Conservation (phyloP, 2,113 vertebrate genomes). For the Periophthalmus modestus region DNA sequence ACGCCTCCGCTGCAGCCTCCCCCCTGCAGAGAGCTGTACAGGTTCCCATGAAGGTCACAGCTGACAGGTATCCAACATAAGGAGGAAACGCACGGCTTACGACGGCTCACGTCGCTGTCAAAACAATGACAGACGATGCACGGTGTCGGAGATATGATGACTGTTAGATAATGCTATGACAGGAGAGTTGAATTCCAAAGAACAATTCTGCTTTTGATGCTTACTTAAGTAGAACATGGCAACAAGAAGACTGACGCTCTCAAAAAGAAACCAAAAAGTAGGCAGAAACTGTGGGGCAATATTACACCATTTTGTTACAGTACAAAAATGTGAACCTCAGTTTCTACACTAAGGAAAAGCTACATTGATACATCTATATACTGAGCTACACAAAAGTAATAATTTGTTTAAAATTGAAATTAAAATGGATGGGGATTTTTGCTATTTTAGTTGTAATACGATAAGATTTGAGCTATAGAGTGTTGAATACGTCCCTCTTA, state of each 20-base stretch:
- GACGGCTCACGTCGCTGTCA: constrained; percentile 33
- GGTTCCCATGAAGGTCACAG: constrained; percentile 64
- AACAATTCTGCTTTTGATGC: background rate
- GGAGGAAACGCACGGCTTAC: constrained; percentile 41
- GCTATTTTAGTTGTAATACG: too few species aligned
- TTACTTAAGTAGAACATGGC: background rate
- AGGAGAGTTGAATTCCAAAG: background rate
- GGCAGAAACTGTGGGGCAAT: too few species aligned
- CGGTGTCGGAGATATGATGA: background rate
- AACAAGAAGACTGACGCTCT: background rate
- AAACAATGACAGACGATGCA: constrained; percentile 43
- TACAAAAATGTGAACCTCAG: too few species aligned
- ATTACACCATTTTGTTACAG: too few species aligned
- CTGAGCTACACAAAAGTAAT: too few species aligned
- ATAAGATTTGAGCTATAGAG: too few species aligned
- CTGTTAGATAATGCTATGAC: background rate
- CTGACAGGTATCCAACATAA: constrained; percentile 60
- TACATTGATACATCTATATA: too few species aligned
- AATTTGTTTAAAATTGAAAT: too few species aligned
- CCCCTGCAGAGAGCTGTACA: constrained; percentile 53
- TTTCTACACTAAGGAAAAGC: too few species aligned
- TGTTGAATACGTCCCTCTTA: too few species aligned
- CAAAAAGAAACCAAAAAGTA: too few species aligned
- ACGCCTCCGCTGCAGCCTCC: constrained; percentile 40
- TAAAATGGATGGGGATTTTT: too few species aligned